Base-by-base conservation (phyloP, 2,113 vertebrate genomes). In the Eulemur rufifrons region DNA sequence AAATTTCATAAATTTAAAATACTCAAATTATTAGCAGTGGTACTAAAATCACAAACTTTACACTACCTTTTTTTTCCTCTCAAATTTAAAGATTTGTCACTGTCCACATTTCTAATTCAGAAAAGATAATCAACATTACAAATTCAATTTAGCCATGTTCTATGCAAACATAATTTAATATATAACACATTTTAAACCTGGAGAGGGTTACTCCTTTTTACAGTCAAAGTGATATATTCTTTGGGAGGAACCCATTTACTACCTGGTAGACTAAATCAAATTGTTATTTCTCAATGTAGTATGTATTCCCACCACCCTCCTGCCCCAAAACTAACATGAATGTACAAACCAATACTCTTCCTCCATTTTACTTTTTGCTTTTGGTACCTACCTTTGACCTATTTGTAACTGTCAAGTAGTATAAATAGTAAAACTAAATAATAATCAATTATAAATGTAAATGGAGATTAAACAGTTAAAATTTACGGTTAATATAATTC, bases 261-360 rank as follows among this genome's bases (percentile, higher is more conserved):
- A 54, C 20, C 6, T 64, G 17, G 39, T 89, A 4, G 25, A 66
- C 29, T 81, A 73, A 92, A 61, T 39, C 39, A 4, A 63, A 85
- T 95, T 89, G 3, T 42, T 88, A 39, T 80, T 95, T 77, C 34
- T 95, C 66, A 86, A 5, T 74, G 9, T 47, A 76, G 12, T 63
- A 7, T 9, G 18, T 42, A 37, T 69, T 50, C 37, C 12, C 1
- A 56, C 12, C 54, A 20, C 6, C 13, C 12, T 39, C 23, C 20
- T 1, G 42, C 8, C 3, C 3, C 39, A 42, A 37, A 27, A 34
- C 54, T 86, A 89, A 92, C 95, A 47, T 71, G 54, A 77, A 32
- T 52, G 23, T 34, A 80, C n/a, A 93, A 63, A 37, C 10, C 45
- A 21, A 59, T 10, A 37, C 18, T 15, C 54, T 47, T 91, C 59